Evolutionary conservation across 2,888 invertebrate species (phyloP).

Genomic region (Drosophila paramelanica): DNA sequence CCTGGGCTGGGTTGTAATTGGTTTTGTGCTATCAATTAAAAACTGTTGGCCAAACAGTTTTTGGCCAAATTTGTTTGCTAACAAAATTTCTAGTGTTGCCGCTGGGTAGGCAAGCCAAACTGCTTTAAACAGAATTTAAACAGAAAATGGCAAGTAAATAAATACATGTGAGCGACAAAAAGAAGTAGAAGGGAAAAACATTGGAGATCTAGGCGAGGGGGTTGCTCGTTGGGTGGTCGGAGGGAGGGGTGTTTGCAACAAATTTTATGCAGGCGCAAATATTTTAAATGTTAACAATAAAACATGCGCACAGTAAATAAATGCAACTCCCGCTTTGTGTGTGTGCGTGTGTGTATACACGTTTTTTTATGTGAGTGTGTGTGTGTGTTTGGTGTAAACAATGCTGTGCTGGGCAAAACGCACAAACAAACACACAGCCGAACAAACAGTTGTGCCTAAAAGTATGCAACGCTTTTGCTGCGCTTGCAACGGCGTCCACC

Average conservation of each 20-base stretch:
- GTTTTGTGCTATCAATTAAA: background rate
- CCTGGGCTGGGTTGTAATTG: background rate
- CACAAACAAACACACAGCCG: slow-evolving; percentile 36
- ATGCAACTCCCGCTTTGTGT: slow-evolving; percentile 32
- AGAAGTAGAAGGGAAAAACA: slow-evolving; percentile 1
- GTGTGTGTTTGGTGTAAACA: slow-evolving; percentile 49
- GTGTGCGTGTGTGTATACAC: background rate
- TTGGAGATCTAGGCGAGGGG: no score
- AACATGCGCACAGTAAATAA: slow-evolving; percentile 76
- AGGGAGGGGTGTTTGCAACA: slow-evolving; percentile 7
- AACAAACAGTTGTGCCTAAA: slow-evolving; percentile 61
- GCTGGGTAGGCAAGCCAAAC: slow-evolving; percentile 9
- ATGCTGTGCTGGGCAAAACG: slow-evolving; percentile 42
- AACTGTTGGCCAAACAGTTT: slow-evolving; percentile 32
- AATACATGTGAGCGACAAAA: slow-evolving; percentile 29
- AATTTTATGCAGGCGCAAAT: slow-evolving; percentile 78
- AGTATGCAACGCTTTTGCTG: slow-evolving; percentile 68
- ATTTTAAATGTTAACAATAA: slow-evolving; percentile 81
- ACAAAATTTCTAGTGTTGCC: slow-evolving; percentile 4
- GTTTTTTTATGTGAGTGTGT: background rate
- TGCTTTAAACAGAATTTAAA: slow-evolving; percentile 44
- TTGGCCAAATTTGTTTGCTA: slow-evolving; percentile 15
- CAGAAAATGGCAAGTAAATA: slow-evolving; percentile 57
- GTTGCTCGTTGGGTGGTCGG: background rate
- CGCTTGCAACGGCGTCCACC: slow-evolving; percentile 22